phyloP scores from a whole-genome alignment of 2,888 invertebrate genomes.

The Macrophya annulata region DNA sequence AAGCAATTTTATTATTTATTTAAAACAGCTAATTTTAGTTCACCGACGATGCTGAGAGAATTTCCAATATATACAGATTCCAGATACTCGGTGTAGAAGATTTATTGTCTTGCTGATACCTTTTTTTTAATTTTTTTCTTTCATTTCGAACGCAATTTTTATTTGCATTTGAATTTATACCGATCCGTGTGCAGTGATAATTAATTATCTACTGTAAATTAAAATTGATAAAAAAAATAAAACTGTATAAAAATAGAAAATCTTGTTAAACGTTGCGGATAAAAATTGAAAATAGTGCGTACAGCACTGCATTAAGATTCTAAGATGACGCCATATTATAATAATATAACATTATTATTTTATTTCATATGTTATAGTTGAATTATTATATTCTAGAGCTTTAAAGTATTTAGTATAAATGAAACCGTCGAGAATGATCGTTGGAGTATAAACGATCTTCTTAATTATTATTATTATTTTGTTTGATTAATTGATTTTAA shows the following conservation, averaged over 20 bases:
- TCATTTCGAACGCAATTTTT: too few species aligned
- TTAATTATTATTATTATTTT: background rate
- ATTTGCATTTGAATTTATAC: too few species aligned
- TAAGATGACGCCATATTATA: constrained; percentile 20
- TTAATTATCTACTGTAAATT: too few species aligned
- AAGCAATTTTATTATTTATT: too few species aligned
- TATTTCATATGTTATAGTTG: background rate
- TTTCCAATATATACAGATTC: background rate
- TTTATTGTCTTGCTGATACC: too few species aligned
- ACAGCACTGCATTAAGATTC: background rate
- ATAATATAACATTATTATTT: background rate
- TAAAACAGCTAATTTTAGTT: too few species aligned
- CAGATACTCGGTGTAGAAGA: too few species aligned
- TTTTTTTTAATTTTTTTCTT: too few species aligned
- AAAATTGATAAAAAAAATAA: background rate
- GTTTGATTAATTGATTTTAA: background rate
- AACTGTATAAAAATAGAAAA: background rate
- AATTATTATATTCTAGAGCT: too few species aligned
- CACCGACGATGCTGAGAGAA: background rate
- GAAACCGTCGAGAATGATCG: background rate
- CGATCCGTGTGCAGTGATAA: too few species aligned
- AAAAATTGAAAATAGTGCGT: constrained; percentile 5
- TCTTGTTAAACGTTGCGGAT: background rate
- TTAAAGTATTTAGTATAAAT: background rate
- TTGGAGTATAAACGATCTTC: background rate